Percentiles rank a stretch among this genome's conserved stretches.
Evolutionary conservation across 1,140 invertebrate genomes (phyloP).

Genomic region (Helicoverpa zea): DNA sequence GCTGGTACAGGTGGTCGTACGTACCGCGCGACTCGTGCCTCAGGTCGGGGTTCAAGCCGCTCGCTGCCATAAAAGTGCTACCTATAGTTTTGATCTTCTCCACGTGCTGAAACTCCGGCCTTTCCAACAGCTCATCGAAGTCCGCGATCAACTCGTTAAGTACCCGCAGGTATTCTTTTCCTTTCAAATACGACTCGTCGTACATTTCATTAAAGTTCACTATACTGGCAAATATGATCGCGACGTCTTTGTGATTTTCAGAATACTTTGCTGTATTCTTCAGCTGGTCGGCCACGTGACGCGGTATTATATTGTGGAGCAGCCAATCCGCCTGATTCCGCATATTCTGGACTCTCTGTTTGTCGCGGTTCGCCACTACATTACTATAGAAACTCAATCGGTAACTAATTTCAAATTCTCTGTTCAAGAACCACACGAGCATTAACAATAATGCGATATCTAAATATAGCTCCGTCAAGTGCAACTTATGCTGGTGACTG

Average conservation of each 20-base stretch:
- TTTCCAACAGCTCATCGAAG: slow-evolving; percentile 96
- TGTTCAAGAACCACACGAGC: slow-evolving; percentile 96
- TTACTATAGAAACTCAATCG: slow-evolving; percentile 97
- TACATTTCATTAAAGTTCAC: slow-evolving; percentile 99
- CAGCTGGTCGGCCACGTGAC: slow-evolving; percentile 96
- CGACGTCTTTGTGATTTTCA: slow-evolving; percentile 97
- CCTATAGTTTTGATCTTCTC: slow-evolving; percentile 99
- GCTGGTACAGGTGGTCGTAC: slow-evolving; percentile 93
- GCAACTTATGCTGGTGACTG: slow-evolving; percentile 81
- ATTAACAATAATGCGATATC: slow-evolving; percentile 93
- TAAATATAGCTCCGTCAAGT: slow-evolving; percentile 92
- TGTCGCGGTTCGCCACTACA: slow-evolving; percentile 94
- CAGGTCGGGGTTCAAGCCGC: slow-evolving; percentile 94
- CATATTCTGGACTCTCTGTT: slow-evolving; percentile 93
- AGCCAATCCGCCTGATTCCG: slow-evolving; percentile 98
- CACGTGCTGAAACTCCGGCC: slow-evolving; percentile 94
- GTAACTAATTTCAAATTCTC: slow-evolving; percentile 98
- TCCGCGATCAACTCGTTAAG: slow-evolving; percentile 98
- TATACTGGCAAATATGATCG: slow-evolving; percentile 97
- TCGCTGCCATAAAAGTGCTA: slow-evolving; percentile 98
- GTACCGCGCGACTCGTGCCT: slow-evolving; percentile 88
- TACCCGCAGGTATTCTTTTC: slow-evolving; percentile 97
- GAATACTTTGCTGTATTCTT: slow-evolving; percentile 98
- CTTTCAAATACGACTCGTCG: slow-evolving; percentile 97
- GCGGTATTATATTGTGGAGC: slow-evolving; percentile 98